Evolutionary conservation across 1,140 invertebrate species (phyloP), one percentile per base, ranked within the genome.

Genomic region (Drosophila athabasca): DNA sequence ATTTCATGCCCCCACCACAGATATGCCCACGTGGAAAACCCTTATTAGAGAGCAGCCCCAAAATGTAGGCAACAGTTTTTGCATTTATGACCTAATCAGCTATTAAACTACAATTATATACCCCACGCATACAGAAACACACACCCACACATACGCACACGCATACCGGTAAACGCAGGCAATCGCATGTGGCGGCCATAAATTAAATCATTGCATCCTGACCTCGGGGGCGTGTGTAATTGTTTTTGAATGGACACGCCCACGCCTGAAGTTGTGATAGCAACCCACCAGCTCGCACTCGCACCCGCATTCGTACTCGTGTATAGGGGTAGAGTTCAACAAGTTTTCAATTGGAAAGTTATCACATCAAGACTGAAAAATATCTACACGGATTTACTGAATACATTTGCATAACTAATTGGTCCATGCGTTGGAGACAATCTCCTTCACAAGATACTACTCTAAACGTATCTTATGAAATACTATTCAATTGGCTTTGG

Each of bases 21-120:
- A 53, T 17, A 39, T 52, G 26, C 7, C 29, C 9, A 17, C 6
- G 7, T 52, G 50, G 22, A 54, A 54, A 39, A 43, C 51, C 41
- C 46, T 57, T 68, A 68, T 68, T 72, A 55, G 55, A 48, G 57
- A 15, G n/a, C 65, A 50, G 70, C 51, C 66, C 80, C 41, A 35
- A 85, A 80, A 76, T 52, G 80, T 72, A 73, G 67, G 60, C 73
- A 64, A 53, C 57, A 49, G 29, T 78, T 69, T 85, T 60, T 81
- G 58, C 62, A 45, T 22, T 59, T 61, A 41, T 73, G 60, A 82
- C 73, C 79, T 82, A 81, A 85, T 87, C 82, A 81, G 70, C 82
- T 70, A 87, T 87, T 85, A 87, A 85, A 78, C 74, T 66, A 52
- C 65, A 78, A 87, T 87, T 78, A 87, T 81, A 65, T 67, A 78